Evolutionary conservation across 2,797 vertebrate genomes (phyloP), one percentile per base, ranked within the genome.

Genomic region (Sebastes steindachneri): DNA sequence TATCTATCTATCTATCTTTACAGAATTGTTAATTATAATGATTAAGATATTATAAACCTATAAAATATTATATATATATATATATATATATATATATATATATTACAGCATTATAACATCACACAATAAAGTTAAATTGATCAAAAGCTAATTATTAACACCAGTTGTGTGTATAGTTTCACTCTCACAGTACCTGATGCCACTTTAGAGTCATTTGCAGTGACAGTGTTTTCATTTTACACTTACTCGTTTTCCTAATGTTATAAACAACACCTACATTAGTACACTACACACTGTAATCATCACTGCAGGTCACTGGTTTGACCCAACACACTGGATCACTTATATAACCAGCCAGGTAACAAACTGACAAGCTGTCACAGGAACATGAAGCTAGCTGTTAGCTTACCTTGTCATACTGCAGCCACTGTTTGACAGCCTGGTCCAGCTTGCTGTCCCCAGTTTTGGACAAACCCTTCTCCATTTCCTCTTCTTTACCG

Each of bases 331-430:
- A 45, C 12, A 54, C 8, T 10, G 12, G 11, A 0, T 25, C 14
- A 28, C 28, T 2, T 17, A 3, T 4, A 5, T 7, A 26, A 28
- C 5, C 33, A 35, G 2, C 3, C 57, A 21, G 29, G 25, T 25
- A 68, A 6, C 29, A 14, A 1, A 19, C 26, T n/a, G 19, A 25
- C 14, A 9, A 1, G 19, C 33, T 1, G 11, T 3, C 11, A 4
- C n/a, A 31, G 31, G 28, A 14, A 45, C 33, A 9, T 1, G n/a
- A 9, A 71, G 84, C 68, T 77, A 83, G 66, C 68, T 11, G 79
- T 11, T 81, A 82, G 73, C 85, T 41, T 82, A 98, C 98, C 97
- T 97, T 91, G 85, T 99, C 98, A 90, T 96, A 97, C 25, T 74
- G 92, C 59, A 99, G 86, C 98, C 98, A 99, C 80, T 86, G 95